These are phyloP conservation scores for Pseudomyrmex gracilis DNA, from an alignment of 1,140 invertebrate species.

Conservation along the genomic window DNA sequence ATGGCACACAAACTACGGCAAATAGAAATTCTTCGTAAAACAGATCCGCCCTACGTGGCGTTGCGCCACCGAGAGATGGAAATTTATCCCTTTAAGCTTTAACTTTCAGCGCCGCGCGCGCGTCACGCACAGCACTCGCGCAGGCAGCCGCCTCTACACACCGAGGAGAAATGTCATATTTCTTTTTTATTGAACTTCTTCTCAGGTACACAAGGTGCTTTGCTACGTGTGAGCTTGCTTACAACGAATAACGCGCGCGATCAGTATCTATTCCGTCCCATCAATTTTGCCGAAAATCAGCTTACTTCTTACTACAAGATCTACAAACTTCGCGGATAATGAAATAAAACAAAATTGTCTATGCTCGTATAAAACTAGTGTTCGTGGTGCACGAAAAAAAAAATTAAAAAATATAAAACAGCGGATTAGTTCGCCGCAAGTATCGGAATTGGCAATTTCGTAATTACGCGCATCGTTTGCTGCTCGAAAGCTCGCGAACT, in stretches of 20 bases:
- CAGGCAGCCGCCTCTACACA: neutral
- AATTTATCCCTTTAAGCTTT: slow-evolving; percentile 61
- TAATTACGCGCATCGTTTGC: slow-evolving; percentile 13
- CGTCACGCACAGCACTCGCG: slow-evolving; percentile 36
- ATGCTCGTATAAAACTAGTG: no score
- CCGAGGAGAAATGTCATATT: slow-evolving; percentile 16
- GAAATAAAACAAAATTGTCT: no score
- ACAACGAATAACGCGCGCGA: neutral
- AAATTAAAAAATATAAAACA: neutral
- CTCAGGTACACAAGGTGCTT: neutral
- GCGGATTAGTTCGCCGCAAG: neutral
- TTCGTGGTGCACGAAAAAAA: no score
- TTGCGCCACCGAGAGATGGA: slow-evolving; percentile 46
- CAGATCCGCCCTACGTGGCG: slow-evolving; percentile 53
- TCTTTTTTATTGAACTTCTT: slow-evolving; percentile 42
- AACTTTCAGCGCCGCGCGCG: slow-evolving; percentile 23
- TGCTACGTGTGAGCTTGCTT: slow-evolving; percentile 1
- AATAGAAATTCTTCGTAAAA: slow-evolving; percentile 59
- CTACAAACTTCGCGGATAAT: no score
- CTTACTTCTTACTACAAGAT: no score
- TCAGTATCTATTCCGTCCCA: neutral
- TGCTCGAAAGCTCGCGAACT: neutral
- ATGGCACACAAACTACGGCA: slow-evolving; percentile 42
- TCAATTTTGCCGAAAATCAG: neutral
- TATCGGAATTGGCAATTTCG: neutral